A percentile compares a stretch with the other conserved stretches of the same genome.
Evolutionary conservation across 2,888 invertebrate species (phyloP).

Genomic region (Onchidella celtica): DNA sequence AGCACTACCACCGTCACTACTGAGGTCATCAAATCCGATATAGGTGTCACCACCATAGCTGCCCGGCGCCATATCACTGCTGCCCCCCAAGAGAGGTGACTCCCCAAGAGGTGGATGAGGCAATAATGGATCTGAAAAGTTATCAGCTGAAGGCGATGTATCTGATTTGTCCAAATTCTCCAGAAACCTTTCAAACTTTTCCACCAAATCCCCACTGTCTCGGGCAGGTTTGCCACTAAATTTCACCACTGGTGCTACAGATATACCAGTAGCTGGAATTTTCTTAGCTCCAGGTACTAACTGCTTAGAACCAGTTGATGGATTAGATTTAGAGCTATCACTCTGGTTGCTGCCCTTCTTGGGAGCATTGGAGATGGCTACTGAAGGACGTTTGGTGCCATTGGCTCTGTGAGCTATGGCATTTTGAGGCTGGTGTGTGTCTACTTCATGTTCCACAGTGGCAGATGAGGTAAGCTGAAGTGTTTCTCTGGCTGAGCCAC

Average conservation of each 20-base stretch:
- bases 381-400: not conserved
- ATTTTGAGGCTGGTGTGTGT: not conserved
- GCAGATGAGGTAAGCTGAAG: not conserved
- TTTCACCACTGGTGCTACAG: not conserved
- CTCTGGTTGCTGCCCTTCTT: not conserved
- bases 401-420: not conserved
- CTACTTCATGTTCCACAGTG: not conserved
- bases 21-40: conserved; percentile 38
- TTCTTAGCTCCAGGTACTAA: not conserved
- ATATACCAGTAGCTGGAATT: not conserved
- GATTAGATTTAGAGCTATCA: too few relatives aligned
- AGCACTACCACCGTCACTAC: conserved; percentile 35
- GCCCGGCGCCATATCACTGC: conserved; percentile 2
- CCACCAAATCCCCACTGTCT: not conserved
- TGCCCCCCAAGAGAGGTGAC: conserved; percentile 25
- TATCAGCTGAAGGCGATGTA: not conserved
- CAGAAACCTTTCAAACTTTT: not conserved
- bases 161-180: not conserved
- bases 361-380: too few relatives aligned
- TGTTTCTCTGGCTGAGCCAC: not conserved
- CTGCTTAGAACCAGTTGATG: too few relatives aligned
- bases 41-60: not conserved
- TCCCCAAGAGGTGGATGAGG: conserved; percentile 40
- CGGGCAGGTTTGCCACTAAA: not conserved
- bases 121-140: conserved; percentile 29